Percentiles rank a stretch among this genome's conserved stretches.
phyloP scores from a whole-genome alignment of 2,797 vertebrate genomes.

The Artibeus lituratus region DNA sequence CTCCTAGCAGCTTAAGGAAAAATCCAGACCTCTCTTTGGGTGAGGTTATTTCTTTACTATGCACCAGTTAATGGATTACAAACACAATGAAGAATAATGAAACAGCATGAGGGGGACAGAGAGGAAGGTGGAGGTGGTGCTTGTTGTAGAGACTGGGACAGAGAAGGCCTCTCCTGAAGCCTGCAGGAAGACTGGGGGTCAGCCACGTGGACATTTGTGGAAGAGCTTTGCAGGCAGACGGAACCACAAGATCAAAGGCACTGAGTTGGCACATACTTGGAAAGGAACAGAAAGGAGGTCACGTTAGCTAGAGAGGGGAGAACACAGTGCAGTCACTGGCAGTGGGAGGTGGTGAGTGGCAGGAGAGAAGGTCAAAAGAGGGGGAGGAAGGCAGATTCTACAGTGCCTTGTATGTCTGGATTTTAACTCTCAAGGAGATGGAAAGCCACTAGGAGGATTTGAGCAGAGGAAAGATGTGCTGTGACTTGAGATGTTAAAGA shows the following conservation, averaged over 20 bases:
- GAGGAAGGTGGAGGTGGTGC: neutral
- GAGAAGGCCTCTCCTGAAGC: neutral
- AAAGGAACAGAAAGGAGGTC: neutral
- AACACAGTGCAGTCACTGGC: neutral
- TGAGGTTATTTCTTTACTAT: neutral
- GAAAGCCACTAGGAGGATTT: neutral
- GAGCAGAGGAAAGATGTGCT: neutral
- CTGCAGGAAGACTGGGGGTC: neutral
- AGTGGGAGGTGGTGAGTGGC: neutral
- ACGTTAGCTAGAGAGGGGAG: neutral
- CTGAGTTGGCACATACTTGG: neutral
- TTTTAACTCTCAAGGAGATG: neutral
- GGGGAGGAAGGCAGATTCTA: neutral
- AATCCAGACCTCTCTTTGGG: neutral
- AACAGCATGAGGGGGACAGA: neutral
- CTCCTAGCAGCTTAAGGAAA: neutral
- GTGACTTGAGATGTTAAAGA: neutral
- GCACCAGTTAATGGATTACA: neutral
- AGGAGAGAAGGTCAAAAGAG: neutral
- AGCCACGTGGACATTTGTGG: neutral
- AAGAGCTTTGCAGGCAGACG: neutral
- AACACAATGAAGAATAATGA: neutral
- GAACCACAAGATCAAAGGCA: neutral
- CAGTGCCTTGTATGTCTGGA: neutral
- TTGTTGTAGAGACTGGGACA: neutral